These are phyloP conservation scores for Eulemur macaco DNA, from an alignment of 2,113 vertebrate genomes.

Conservation along the genomic window DNA sequence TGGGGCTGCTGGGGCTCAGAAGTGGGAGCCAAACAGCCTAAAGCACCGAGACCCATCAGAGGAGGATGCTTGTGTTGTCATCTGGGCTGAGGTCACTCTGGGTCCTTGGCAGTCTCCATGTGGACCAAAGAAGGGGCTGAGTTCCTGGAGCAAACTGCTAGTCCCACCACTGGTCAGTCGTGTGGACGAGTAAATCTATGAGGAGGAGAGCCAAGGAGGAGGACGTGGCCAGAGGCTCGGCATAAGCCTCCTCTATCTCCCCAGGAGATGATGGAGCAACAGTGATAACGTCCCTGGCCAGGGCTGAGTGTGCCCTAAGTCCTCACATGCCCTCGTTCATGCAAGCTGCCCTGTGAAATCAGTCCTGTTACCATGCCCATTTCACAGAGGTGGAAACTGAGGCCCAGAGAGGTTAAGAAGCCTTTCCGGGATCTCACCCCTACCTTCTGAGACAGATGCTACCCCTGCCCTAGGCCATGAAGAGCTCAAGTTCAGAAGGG, in stretches of 20 bases:
- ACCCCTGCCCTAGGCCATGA: background rate
- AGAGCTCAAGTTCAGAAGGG: background rate
- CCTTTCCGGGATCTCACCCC: background rate
- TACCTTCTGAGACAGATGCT: background rate
- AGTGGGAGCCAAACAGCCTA: background rate
- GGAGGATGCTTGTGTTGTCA: background rate
- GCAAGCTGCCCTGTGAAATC: background rate
- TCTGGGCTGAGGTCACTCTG: no score
- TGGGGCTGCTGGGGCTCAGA: background rate
- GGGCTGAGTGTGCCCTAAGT: background rate
- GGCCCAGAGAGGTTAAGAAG: background rate
- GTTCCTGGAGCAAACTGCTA: background rate
- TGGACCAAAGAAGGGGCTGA: background rate
- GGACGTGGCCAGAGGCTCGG: fast-evolving
- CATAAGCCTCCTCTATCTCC: background rate
- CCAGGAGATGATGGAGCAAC: background rate
- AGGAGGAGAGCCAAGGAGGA: background rate
- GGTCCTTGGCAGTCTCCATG: fast-evolving
- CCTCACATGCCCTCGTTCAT: background rate
- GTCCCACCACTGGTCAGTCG: background rate
- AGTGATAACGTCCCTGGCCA: fast-evolving
- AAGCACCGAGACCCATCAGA: background rate
- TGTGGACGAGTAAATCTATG: no score
- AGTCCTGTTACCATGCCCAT: fast-evolving
- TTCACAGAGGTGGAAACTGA: background rate